Conservation (phyloP, 2,888 invertebrate genomes). For the Dolichomitus sp. region DNA sequence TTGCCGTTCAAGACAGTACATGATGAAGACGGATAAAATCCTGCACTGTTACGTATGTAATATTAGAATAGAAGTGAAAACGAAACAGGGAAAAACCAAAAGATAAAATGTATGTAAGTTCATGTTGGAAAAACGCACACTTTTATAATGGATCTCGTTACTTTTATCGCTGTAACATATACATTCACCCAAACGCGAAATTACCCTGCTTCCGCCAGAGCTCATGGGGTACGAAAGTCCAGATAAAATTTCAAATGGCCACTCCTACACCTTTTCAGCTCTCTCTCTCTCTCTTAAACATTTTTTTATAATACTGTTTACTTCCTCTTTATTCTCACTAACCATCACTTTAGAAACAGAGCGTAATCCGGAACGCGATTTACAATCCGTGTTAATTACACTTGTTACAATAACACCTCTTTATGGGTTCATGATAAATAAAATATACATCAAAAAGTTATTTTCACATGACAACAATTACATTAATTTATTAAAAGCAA, state of each 20-base stretch:
- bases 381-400: no score
- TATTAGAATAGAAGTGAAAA: slow-evolving; percentile 6
- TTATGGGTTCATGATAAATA: no score
- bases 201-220: slow-evolving; percentile 77
- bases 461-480: no score
- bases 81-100: slow-evolving; percentile 25
- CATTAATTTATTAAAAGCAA: no score
- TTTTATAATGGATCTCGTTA: slow-evolving; percentile 85
- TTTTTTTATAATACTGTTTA: background rate
- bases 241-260: slow-evolving; percentile 78
- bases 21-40: slow-evolving; percentile 29
- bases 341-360: no score
- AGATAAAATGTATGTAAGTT: slow-evolving; percentile 33
- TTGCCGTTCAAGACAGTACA: slow-evolving; percentile 17
- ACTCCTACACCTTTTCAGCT: slow-evolving; percentile 1
- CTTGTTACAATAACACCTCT: no score
- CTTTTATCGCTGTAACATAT: slow-evolving; percentile 84
- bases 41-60: slow-evolving; percentile 10
- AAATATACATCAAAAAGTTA: no score
- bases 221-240: slow-evolving; percentile 69
- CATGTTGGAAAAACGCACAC: slow-evolving; percentile 77
- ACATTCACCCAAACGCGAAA: slow-evolving; percentile 81
- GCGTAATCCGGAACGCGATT: no score
- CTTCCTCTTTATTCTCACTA: no score
- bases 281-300: slow-evolving; percentile 51